Evolutionary conservation across 2,113 vertebrate genomes (phyloP).

Genomic region (Cinclus mexicanus): DNA sequence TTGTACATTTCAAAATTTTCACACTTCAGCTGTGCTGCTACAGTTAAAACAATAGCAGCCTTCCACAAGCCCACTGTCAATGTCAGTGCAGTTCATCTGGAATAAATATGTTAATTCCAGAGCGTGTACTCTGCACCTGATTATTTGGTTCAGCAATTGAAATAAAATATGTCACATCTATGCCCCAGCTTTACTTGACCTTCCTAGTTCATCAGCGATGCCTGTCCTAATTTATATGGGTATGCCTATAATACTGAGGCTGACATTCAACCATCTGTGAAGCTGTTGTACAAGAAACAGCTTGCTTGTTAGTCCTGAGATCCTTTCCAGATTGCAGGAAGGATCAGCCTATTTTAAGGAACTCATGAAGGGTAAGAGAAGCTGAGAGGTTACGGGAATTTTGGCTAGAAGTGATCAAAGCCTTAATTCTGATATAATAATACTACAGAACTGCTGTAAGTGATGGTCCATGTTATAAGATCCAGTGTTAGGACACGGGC

Average conservation of each 20-base stretch:
- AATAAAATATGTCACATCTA: background rate
- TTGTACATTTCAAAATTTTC: conserved; percentile 34
- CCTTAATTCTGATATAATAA: background rate
- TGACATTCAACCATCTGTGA: background rate
- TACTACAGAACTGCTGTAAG: background rate
- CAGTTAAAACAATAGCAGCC: background rate
- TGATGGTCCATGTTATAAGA: background rate
- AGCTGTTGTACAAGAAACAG: background rate
- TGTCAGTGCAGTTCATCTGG: conserved; percentile 24
- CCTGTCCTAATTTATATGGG: background rate
- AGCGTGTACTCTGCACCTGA: conserved; percentile 14
- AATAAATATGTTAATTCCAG: conserved; percentile 48
- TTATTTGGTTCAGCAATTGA: conserved; percentile 34
- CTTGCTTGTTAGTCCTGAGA: background rate
- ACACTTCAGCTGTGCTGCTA: conserved; percentile 37
- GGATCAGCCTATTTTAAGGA: background rate
- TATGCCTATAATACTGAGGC: background rate
- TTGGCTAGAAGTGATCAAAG: background rate
- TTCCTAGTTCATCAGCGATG: background rate
- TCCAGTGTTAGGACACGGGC: background rate
- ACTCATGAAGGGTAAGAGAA: background rate
- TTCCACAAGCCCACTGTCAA: background rate
- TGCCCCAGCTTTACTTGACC: conserved; percentile 17
- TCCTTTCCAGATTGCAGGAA: background rate
- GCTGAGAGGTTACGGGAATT: background rate